Conservation (phyloP, 2,113 vertebrate species). For the Halcyon malimbica region DNA sequence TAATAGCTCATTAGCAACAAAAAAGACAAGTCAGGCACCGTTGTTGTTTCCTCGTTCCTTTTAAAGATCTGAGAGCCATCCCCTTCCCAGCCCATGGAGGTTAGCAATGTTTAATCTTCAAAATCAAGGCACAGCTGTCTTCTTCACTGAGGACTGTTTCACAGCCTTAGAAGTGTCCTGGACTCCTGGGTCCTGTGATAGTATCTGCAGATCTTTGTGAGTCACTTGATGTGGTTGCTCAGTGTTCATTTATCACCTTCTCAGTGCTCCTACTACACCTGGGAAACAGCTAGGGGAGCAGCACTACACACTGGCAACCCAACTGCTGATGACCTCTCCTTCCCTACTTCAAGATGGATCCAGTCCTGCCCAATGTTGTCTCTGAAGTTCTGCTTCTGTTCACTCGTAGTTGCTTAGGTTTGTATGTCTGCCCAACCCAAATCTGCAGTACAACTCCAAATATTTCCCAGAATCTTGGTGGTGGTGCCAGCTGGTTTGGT, state of each 20-base stretch:
- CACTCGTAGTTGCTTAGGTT: neutral
- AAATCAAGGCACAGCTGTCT: neutral
- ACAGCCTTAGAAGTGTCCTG: neutral
- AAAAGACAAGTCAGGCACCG: conserved; percentile 52
- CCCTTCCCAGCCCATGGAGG: neutral
- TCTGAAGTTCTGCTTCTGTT: neutral
- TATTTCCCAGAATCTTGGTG: neutral
- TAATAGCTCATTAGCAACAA: conserved; percentile 77
- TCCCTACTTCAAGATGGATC: neutral
- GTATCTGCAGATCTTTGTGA: neutral
- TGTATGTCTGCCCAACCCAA: neutral
- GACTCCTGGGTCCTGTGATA: neutral
- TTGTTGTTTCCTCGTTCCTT: conserved; percentile 42
- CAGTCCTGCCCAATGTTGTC: rapidly evolving
- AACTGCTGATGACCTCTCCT: neutral
- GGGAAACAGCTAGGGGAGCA: neutral
- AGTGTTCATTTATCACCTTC: neutral
- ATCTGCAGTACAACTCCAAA: neutral
- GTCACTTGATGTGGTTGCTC: neutral
- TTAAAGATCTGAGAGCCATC: conserved; percentile 53
- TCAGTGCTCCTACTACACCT: neutral
- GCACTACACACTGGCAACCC: neutral
- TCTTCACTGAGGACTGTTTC: neutral
- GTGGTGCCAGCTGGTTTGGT: neutral
- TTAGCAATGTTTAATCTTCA: neutral